These are phyloP conservation scores for Hydrotaea diabolus DNA, from an alignment of 2,888 invertebrate species.

Conservation along the genomic window DNA sequence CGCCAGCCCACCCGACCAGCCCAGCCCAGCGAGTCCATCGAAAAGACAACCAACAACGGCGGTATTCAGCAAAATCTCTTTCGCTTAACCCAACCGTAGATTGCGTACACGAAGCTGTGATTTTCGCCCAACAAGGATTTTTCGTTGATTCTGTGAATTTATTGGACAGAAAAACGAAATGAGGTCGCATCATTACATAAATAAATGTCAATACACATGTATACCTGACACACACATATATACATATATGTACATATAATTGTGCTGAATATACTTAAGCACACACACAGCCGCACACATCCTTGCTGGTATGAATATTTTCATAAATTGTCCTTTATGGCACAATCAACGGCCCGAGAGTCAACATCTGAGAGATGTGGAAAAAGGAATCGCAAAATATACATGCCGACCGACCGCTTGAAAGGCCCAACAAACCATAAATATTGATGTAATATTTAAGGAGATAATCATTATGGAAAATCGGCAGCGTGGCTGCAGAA, in stretches of 20 bases:
- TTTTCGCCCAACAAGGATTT: neutral
- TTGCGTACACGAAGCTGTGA: neutral
- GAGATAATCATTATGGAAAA: neutral
- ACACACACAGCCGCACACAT: too few species aligned
- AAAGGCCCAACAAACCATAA: too few species aligned
- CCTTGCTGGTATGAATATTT: too few species aligned
- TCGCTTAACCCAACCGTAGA: neutral
- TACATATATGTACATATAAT: neutral
- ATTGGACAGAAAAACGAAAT: neutral
- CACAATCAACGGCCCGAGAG: too few species aligned
- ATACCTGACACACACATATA: neutral
- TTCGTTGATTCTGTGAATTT: neutral
- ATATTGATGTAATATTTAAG: neutral
- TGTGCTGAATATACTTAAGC: neutral
- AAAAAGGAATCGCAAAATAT: neutral
- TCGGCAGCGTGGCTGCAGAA: neutral
- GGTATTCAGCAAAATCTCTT: neutral
- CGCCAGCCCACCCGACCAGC: too few species aligned
- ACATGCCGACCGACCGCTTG: too few species aligned
- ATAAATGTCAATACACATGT: neutral
- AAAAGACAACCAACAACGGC: neutral
- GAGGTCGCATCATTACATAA: conserved; percentile 12
- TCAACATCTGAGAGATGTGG: neutral
- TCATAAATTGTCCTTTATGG: neutral
- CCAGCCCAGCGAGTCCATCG: neutral